Percentiles rank a stretch among this genome's conserved stretches.
phyloP scores from a whole-genome alignment of 2,113 vertebrate genomes.

The sheep (Ovis aries) region ARS-UI_Ramb_v3.0 NC_056068.1:30208001-30208500 shows the following conservation, averaged over 20 bases:
- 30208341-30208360: background rate
- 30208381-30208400: background rate
- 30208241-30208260: background rate
- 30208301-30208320: background rate
- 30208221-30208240: background rate
- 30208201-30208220: too few relatives aligned
- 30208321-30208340: background rate
- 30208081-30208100: slow-evolving; percentile 7
- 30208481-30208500: background rate
- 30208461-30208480: background rate
- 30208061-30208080: background rate
- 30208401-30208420: background rate
- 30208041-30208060: background rate
- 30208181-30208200: accelerated
- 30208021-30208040: background rate
- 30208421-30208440: background rate
- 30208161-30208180: background rate
- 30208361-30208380: background rate
- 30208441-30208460: background rate
- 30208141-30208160: background rate
- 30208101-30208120: slow-evolving; percentile 1
- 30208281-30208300: background rate
- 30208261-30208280: background rate
- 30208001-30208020: background rate
- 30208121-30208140: background rate